Base-by-base conservation (phyloP, 2,888 invertebrate genomes). In the Eristalis pertinax region DNA sequence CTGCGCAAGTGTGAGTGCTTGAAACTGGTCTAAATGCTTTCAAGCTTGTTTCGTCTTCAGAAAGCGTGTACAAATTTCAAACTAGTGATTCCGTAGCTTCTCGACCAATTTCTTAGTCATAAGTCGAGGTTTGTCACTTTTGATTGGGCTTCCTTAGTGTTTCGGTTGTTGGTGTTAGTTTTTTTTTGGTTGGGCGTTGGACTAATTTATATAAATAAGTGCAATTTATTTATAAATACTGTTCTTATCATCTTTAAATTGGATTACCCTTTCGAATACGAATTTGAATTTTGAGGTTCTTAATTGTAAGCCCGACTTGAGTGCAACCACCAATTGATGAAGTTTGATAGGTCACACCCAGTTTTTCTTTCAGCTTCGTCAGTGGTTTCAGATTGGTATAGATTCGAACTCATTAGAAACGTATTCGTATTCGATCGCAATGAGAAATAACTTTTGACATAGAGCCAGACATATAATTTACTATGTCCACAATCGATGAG, bases 401-500 rank as follows among this genome's bases (percentile, higher is more conserved):
- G 35, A 50, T 10, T 35, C 77, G 58, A 64, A 26, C 60, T 70
- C 62, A 24, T 64, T 69, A 15, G 68, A 62, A 58, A 32, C 32
- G 19, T 56, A 63, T 56, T 24, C n/a, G 4, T 60, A 26, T 26
- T 60, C 26, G 26, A 19, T 41, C 68, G 84, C 72, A 41, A 80
- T 87, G 84, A 78, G 43, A 87, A 68, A 26, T 76, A 63, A 29
- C 15, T 68, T 60, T 73, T 84, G 24, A 78, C 8, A 19, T 19
- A 8, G 50, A 77, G 8, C 32, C 13, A 41, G 56, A 68, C 15
- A 22, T 58, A 7, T 60, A 29, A 60, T 67, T 29, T 64, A 92
- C 90, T 92, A 95, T 95, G 95, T 95, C 95, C 93, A 94, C 95
- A 92, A 93, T 95, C 92, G 94, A 95, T 91, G 95, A 95, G 89